Evolutionary conservation across 2,113 vertebrate species (phyloP), one percentile per base, ranked within the genome.

Genomic region (Eidolon helvum): DNA sequence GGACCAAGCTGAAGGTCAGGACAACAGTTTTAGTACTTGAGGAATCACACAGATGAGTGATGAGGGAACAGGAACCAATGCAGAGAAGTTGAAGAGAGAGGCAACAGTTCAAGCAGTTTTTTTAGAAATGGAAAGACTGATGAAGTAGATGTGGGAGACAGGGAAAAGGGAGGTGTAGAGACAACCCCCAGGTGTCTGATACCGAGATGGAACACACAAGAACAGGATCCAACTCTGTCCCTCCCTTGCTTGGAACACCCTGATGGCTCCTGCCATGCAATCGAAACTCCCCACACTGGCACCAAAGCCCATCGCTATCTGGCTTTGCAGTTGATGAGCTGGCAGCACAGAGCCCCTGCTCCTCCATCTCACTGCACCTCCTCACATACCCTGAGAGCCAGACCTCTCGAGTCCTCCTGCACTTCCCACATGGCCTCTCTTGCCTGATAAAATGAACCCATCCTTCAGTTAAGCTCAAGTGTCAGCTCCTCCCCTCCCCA

Each of bases 141-240:
- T 15, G 55, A 28, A 10, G 4, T 0, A 9, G 26, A n/a, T 12
- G 10, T 45, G 26, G 28, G 40, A 35, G 61, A 35, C 15, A 22
- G 30, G 55, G 5, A 10, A 40, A 65, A 40, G 9, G 50, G 21
- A 45, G 28, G 38, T 0, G 1, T 28, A 14, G 40, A 19, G 33
- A 63, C 9, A 18, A 21, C 2, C 2, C 28, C 21, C 72, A 3
- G 18, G 12, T 55, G 30, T 50, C 38, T 1, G 35, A 53, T 2
- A 26, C 57, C 77, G 30, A 61, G 59, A 43, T 9, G 63, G 88
- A 48, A 65, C 2, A 26, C 68, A 10, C 6, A 8, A 48, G 38
- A 21, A 11, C 0, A 40, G 53, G 55, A 35, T 6, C 48, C 35
- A n/a, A 28, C 8, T 40, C 4, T 0, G 1, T 24, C 43, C n/a